phyloP scores from a whole-genome alignment of 1,140 invertebrate species.

The Drosophila athabasca region DNA sequence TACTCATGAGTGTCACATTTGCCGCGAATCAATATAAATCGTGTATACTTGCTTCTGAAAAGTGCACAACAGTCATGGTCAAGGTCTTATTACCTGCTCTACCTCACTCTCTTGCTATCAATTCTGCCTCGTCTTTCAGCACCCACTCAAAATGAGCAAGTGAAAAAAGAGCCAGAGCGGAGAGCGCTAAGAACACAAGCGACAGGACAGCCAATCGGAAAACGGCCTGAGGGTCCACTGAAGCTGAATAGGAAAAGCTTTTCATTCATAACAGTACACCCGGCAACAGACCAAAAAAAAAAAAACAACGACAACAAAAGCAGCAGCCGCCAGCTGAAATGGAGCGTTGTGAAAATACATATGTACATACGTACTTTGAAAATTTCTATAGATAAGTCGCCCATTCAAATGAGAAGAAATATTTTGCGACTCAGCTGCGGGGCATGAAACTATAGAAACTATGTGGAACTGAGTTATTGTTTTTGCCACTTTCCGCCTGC shows the following conservation, averaged over 20 bases:
- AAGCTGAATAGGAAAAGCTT: constrained; percentile 70
- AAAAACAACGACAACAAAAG: constrained; percentile 10
- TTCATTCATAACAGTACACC: constrained; percentile 73
- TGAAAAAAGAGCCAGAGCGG: constrained; percentile 15
- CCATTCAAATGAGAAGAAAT: constrained; percentile 2
- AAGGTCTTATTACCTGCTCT: not conserved
- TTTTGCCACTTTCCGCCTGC: not conserved
- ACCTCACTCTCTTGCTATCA: not conserved
- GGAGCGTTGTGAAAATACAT: constrained; percentile 13
- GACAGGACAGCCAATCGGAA: constrained; percentile 27
- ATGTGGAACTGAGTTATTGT: constrained; percentile 18
- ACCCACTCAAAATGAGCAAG: constrained; percentile 15
- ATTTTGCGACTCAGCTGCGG: not conserved
- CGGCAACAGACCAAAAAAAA: constrained; percentile 41
- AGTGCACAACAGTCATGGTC: too few relatives aligned
- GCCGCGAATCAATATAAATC: too few relatives aligned
- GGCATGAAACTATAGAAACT: constrained; percentile 10
- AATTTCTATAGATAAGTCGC: constrained; percentile 27
- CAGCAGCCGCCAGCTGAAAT: constrained; percentile 20
- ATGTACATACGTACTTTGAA: not conserved
- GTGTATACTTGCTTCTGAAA: too few relatives aligned
- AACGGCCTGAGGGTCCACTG: constrained; percentile 43
- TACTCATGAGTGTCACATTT: too few relatives aligned
- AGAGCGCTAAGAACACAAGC: constrained; percentile 3
- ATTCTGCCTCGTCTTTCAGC: not conserved